Evolutionary conservation across 2,888 invertebrate species (phyloP), one percentile per base, ranked within the genome.

Genomic region (Caenorhabditis sinica): DNA sequence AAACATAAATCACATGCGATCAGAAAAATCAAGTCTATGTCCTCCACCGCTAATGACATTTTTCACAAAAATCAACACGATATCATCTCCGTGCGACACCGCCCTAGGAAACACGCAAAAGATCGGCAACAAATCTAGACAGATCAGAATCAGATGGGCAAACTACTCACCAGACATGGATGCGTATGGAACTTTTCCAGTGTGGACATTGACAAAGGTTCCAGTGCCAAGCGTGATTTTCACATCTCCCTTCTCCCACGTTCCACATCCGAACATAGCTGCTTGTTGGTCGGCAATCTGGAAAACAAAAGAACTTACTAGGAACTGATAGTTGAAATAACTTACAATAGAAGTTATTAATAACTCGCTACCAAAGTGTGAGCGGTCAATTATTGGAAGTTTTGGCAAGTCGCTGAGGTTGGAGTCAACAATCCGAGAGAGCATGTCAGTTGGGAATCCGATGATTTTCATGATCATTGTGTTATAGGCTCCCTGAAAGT

Each of bases 171-270:
- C 97, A 72, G 95, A 95, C 5, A 96, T 94, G 63, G 96, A 96
- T 0, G 96, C 96, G 92, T 96, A 96, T 0, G 97, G 95, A 84
- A 94, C 93, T 0, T 91, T 87, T 0, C 96, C 96, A 0, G 97
- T 96, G 92, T 96, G 96, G 45, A 97, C 95, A 93, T 97, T 95
- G 58, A 97, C 93, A 93, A 97, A 97, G 0, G 96, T 96, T 0
- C 97, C 97, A 0, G 97, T 97, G 0, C 97, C 97, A 94, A 97
- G 95, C 0, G 97, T 97, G 2, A 97, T 94, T 93, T 97, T 97
- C 1, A 96, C 94, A 92, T 96, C 96, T 33, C 96, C 96, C 0
- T 94, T 93, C 3, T 95, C 93, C 92, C 96, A 96, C 91, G 96
- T 96, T 85, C 96, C 95, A 0, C 96, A 96, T 6, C 97, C 97